A percentile compares a stretch with the other conserved stretches of the same genome.
These are phyloP conservation scores for Brachyrhaphis roseni DNA, from an alignment of 2,797 vertebrate species.

Conservation along the genomic window DNA sequence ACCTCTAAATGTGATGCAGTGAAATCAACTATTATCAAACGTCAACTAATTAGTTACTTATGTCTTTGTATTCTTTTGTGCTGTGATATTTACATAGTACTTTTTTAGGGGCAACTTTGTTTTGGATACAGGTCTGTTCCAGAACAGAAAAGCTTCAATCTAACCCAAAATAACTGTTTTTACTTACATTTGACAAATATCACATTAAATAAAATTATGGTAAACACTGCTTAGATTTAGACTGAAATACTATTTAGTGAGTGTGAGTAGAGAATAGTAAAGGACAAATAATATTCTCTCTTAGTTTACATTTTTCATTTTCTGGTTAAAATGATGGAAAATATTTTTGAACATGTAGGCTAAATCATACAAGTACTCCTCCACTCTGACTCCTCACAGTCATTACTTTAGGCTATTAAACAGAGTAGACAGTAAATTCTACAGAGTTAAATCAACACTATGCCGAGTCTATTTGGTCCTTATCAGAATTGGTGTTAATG, in stretches of 20 bases:
- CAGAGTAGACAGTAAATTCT: no score
- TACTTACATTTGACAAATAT: neutral
- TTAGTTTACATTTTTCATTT: neutral
- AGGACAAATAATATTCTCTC: neutral
- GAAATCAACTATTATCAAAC: neutral
- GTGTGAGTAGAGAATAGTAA: neutral
- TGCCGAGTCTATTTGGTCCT: no score
- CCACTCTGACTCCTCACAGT: neutral
- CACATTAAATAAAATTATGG: neutral
- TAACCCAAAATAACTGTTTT: neutral
- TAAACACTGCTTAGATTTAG: neutral
- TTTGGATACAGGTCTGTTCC: neutral
- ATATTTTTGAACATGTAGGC: neutral
- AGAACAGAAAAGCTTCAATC: neutral
- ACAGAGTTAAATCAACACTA: no score
- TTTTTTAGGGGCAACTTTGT: neutral
- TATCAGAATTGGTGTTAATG: no score
- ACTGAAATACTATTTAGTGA: neutral
- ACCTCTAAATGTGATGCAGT: neutral
- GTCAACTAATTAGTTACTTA: no score
- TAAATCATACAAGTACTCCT: neutral
- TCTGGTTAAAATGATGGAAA: neutral
- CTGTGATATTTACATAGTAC: no score
- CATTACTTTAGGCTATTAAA: constrained; percentile 1
- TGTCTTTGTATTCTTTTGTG: neutral